Conservation (phyloP, 64 coral and sea anemone species). For the Montipora sp. region DNA sequence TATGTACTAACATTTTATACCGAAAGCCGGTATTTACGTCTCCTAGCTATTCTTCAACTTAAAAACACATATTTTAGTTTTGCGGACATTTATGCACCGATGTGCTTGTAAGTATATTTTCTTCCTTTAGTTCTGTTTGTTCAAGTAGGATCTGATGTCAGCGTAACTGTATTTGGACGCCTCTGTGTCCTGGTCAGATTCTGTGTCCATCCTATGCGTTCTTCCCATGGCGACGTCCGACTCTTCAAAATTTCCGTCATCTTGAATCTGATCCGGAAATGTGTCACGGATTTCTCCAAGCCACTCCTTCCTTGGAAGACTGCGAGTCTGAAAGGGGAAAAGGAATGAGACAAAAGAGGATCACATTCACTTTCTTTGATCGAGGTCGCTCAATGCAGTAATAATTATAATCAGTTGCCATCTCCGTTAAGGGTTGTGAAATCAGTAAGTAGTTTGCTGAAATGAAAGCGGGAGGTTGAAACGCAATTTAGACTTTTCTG, state of each 20-base stretch:
- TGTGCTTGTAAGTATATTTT: neutral
- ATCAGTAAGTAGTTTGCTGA: too few relatives aligned
- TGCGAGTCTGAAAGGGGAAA: neutral
- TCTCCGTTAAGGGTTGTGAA: too few relatives aligned
- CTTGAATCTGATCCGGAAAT: neutral
- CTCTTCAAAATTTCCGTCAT: neutral
- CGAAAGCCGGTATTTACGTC: too few relatives aligned
- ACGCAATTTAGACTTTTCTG: too few relatives aligned
- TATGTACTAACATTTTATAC: neutral
- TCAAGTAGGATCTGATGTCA: neutral
- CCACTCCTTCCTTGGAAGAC: neutral
- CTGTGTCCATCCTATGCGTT: neutral
- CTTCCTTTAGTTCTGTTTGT: neutral
- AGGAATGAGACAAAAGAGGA: neutral
- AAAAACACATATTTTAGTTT: neutral
- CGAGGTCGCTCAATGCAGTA: too few relatives aligned
- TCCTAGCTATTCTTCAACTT: neutral
- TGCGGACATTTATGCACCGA: neutral
- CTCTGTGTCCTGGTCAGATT: neutral
- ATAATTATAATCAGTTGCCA: too few relatives aligned
- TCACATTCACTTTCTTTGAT: too few relatives aligned
- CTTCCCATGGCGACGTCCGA: neutral
- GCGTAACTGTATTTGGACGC: neutral
- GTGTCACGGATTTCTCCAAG: neutral
- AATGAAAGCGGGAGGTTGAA: too few relatives aligned